Conservation (phyloP, 2,888 invertebrate species). For the Sesamia inferens region DNA sequence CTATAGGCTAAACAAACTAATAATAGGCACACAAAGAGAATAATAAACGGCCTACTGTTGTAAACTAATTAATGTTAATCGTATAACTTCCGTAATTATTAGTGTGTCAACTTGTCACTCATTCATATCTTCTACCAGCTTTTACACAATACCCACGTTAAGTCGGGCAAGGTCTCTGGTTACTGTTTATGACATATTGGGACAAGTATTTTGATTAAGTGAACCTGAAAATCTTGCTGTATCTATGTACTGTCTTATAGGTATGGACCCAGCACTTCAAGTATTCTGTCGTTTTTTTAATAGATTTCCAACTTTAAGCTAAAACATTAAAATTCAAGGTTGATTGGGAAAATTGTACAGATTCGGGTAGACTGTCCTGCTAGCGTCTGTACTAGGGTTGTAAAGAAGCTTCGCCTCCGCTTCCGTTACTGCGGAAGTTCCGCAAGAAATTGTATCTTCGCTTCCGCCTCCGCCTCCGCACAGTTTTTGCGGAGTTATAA, state of each 20-base stretch:
- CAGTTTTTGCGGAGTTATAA: too few relatives aligned
- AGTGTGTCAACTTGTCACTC: slow-evolving; percentile 17
- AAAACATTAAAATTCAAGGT: too few relatives aligned
- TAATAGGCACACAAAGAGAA: slow-evolving; percentile 50
- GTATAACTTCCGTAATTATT: slow-evolving; percentile 29
- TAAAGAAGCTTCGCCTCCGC: too few relatives aligned
- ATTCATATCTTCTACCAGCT: neutral
- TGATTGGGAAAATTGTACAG: too few relatives aligned
- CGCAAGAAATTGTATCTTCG: too few relatives aligned
- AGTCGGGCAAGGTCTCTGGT: neutral
- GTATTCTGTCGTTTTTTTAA: too few relatives aligned
- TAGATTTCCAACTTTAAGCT: too few relatives aligned
- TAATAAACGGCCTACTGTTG: slow-evolving; percentile 40
- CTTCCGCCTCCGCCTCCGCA: too few relatives aligned
- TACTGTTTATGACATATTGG: neutral
- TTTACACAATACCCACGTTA: neutral
- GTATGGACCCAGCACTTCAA: neutral
- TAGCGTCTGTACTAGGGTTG: too few relatives aligned
- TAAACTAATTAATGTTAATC: slow-evolving; percentile 49
- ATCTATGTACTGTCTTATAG: neutral
- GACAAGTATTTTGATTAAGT: neutral
- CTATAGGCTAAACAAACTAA: slow-evolving; percentile 62
- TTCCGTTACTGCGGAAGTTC: too few relatives aligned
- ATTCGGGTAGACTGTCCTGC: too few relatives aligned
- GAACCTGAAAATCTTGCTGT: neutral